Base-by-base conservation (phyloP, 2,113 vertebrate genomes). In the Salvelinus alpinus region DNA sequence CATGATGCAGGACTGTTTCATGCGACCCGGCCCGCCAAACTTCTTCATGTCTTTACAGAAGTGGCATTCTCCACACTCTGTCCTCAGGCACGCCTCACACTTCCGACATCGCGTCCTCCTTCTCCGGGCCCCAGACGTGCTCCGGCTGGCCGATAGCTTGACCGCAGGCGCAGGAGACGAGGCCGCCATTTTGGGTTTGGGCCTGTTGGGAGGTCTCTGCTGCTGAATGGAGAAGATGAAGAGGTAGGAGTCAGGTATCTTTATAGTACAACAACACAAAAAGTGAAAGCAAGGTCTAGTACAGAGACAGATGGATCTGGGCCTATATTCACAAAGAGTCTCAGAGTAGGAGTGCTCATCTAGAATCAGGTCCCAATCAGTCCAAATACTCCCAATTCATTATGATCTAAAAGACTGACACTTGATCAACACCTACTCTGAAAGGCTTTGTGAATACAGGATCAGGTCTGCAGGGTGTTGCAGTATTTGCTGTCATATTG, bases 11-110 rank as follows among this genome's bases (percentile, higher is more conserved):
- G 97, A 98, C 94, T 99, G 97, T 68, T 99, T 99, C 97, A 99
- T 99, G 18, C 97, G 94, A 48, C 97, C 97, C 0, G 97, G 97
- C 25, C 97, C 97, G 0, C 97, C 97, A 5, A 99, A 99, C 89
- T 99, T 99, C 94, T 99, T 99, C 97, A 99, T 98, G 93, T 99
- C 97, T 85, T 98, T 98, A 91, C 97, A 99, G 87, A 99, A 99
- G 93, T 98, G 97, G 84, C 97, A 99, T 89, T 97, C 96, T 2
- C 97, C 97, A 0, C 97, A 99, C 92, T 99, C 97, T 0, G 95
- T 97, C 76, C 97, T 93, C 85, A 96, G 87, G 73, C 97, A 99
- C 4, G 97, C 97, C 90, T 98, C 96, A 81, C 97, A 99, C 90
- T 96, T 97, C 85, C 97, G 94, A 88, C 97, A 99, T 88, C 97